A percentile compares a stretch with the other conserved stretches of the same genome.
Conservation (phyloP, 2,888 invertebrate genomes). For the Heterodera filipjevi region DNA sequence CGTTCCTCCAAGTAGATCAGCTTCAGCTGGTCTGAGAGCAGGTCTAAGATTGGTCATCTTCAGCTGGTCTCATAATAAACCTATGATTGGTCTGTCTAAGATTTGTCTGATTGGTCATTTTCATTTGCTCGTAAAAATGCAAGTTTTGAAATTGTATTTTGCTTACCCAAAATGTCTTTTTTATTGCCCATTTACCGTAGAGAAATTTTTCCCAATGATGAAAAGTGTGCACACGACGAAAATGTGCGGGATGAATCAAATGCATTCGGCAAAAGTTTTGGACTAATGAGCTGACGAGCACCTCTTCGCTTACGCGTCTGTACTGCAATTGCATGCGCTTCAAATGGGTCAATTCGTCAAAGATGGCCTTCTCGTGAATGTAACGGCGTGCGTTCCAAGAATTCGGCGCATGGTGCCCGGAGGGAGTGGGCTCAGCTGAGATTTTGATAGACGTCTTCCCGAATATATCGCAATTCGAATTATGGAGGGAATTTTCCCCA, state of each 20-base stretch:
- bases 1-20: conserved; percentile 61
- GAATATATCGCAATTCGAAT: no score
- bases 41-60: conserved; percentile 40
- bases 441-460: no score
- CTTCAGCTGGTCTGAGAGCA: conserved; percentile 62
- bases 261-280: conserved; percentile 64
- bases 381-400: conserved; percentile 35
- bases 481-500: not conserved
- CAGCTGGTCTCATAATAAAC: not conserved
- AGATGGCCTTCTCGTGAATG: conserved; percentile 61
- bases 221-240: conserved; percentile 54
- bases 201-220: conserved; percentile 64
- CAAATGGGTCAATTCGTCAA: conserved; percentile 87
- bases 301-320: conserved; percentile 68
- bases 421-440: not conserved
- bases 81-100: not conserved
- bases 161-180: no score
- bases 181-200: conserved; percentile 63
- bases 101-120: not conserved
- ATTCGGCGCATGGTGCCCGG: not conserved
- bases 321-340: conserved; percentile 89
- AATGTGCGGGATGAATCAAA: conserved; percentile 53
- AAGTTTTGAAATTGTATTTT: no score
- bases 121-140: not conserved
- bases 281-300: conserved; percentile 61